Base-by-base conservation (phyloP, 2,113 vertebrate genomes). In the Equus quagga region DNA sequence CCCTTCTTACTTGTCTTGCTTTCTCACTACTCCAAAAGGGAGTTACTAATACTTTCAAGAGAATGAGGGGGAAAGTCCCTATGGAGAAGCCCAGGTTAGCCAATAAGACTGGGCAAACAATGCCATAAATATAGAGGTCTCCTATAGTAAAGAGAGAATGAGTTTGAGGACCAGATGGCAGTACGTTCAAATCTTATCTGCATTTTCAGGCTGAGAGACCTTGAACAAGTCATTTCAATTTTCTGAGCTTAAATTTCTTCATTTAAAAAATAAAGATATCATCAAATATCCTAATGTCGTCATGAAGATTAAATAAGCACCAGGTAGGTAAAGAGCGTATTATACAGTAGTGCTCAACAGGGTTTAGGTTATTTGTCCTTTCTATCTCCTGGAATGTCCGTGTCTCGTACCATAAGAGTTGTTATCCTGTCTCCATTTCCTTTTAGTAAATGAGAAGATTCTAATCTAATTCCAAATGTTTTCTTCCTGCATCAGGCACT, bases 381-480 rank as follows among this genome's bases (percentile, higher is more conserved):
- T 89, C 44, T 79, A 14, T 21, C 23, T 41, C 56, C 73, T 98
- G 96, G 97, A 95, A 97, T 98, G 81, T 85, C 82, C 87, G 65
- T 72, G 91, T 96, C 56, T 88, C 97, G 58, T 83, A 96, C 78
- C 89, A 2, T 79, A 95, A 95, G 96, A 97, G 91, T 81, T 91
- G 95, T 91, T 95, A 94, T 94, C 93, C 69, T 95, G 36, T 94
- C 89, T 98, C 78, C 82, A 79, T 86, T 96, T 97, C 86, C 75
- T 89, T 70, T 87, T 96, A 91, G 89, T 92, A 89, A 97, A 95
- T 33, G 89, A 89, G 95, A 98, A 98, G 92, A 98, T 73, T 96
- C 89, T 98, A 98, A 98, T 98, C 90, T 98, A 89, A 97, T 96
- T 97, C 92, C 89, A 97, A 94, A 87, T 81, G 93, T 78, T 97